Conservation (phyloP, 2,888 invertebrate genomes). For the Aphidius colemani region DNA sequence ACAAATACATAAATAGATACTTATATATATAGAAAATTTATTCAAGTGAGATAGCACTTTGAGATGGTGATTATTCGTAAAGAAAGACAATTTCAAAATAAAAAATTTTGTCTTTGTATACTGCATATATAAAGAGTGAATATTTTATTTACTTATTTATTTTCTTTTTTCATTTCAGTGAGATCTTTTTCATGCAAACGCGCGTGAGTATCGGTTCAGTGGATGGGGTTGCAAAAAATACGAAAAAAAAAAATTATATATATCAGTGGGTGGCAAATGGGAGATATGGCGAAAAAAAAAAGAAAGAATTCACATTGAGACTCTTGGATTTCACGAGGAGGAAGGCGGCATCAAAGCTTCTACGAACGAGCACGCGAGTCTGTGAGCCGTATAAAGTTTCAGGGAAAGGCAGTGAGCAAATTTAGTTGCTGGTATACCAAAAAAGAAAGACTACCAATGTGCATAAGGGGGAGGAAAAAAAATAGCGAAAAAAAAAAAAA, state of each 20-base stretch:
- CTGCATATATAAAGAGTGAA: neutral
- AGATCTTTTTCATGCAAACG: slow-evolving; percentile 3
- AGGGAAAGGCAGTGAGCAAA: slow-evolving; percentile 12
- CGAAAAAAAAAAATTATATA: slow-evolving; percentile 13
- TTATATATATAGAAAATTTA: neutral
- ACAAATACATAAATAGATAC: neutral
- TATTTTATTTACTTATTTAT: neutral
- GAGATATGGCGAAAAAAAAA: neutral
- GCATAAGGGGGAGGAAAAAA: neutral
- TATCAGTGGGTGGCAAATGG: neutral
- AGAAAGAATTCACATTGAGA: slow-evolving; percentile 11
- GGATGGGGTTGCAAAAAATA: too few relatives aligned
- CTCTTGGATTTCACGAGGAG: slow-evolving; percentile 20
- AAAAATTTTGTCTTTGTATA: too few relatives aligned
- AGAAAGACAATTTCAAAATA: too few relatives aligned
- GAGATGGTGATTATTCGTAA: too few relatives aligned
- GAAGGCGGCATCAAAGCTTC: slow-evolving; percentile 15
- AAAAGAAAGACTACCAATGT: neutral
- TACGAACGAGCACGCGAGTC: neutral
- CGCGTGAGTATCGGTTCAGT: neutral
- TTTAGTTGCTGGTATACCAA: slow-evolving; percentile 2
- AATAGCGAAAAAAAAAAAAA: neutral
- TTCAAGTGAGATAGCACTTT: too few relatives aligned
- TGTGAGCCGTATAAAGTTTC: slow-evolving; percentile 7
- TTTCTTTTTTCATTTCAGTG: neutral